Conservation (phyloP, 2,797 vertebrate species). For the Zenarchopterus dispar region DNA sequence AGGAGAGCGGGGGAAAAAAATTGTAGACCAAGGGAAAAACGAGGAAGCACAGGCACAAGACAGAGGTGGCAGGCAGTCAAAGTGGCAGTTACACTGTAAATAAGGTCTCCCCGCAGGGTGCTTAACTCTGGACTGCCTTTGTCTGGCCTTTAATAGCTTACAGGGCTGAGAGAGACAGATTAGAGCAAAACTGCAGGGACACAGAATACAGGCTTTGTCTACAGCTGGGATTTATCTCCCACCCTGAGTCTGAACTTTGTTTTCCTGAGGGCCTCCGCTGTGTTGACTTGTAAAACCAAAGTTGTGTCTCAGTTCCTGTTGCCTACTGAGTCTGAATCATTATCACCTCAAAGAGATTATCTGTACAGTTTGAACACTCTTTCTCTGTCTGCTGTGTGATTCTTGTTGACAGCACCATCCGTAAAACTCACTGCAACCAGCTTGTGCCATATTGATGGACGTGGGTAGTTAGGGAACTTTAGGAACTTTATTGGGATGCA, state of each 20-base stretch:
- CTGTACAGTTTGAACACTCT: neutral
- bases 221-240: constrained; percentile 70
- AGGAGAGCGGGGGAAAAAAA: constrained; percentile 20
- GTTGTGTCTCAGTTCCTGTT: constrained; percentile 37
- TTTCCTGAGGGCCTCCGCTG: constrained; percentile 58
- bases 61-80: constrained; percentile 75
- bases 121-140: constrained; percentile 76
- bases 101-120: constrained; percentile 80
- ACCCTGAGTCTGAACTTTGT: constrained; percentile 68
- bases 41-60: constrained; percentile 71
- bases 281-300: constrained; percentile 58
- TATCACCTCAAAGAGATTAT: constrained; percentile 42
- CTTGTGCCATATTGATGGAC: constrained; percentile 44
- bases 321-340: constrained; percentile 39
- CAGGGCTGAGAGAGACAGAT: constrained; percentile 76
- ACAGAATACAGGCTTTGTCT: constrained; percentile 75
- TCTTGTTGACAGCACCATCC: neutral
- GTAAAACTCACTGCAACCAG: neutral
- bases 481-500: constrained; percentile 38
- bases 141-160: constrained; percentile 79
- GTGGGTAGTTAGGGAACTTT: constrained; percentile 53
- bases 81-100: constrained; percentile 81
- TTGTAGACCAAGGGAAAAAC: constrained; percentile 47
- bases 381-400: neutral
- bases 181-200: constrained; percentile 72